A percentile compares a stretch with the other conserved stretches of the same genome.
Evolutionary conservation across 2,888 invertebrate species (phyloP).

Genomic region (Eumacrocentrus americanus): DNA sequence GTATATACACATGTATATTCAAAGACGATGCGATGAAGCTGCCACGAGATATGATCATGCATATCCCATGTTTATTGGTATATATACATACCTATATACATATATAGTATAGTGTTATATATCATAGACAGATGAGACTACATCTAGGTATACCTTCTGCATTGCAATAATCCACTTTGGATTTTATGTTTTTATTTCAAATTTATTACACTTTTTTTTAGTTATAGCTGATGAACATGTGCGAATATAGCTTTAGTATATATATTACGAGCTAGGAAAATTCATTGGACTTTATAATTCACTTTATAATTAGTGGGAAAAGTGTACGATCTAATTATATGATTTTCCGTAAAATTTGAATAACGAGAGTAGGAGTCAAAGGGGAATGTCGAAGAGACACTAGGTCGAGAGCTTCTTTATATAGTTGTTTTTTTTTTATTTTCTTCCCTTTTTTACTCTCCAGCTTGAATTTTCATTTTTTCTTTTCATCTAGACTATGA

Average conservation of each 20-base stretch:
- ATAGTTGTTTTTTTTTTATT: background rate
- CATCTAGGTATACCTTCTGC: background rate
- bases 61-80: background rate
- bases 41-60: background rate
- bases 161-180: background rate
- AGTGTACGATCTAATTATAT: slow-evolving; percentile 6
- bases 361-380: slow-evolving; percentile 16
- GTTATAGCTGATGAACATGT: background rate
- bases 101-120: no score
- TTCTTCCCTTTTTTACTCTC: background rate
- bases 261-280: background rate
- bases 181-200: slow-evolving; percentile 4
- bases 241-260: background rate
- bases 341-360: slow-evolving; percentile 23
- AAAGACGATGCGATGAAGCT: slow-evolving; percentile 9
- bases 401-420: slow-evolving; percentile 12
- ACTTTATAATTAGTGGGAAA: slow-evolving; percentile 9
- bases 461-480: slow-evolving; percentile 4
- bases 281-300: background rate
- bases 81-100: background rate
- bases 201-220: slow-evolving; percentile 1
- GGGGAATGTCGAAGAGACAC: slow-evolving; percentile 13
- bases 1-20: slow-evolving; percentile 2
- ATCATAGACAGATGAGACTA: no score
- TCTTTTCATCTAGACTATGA: background rate